Evolutionary conservation across 2,113 vertebrate genomes (phyloP).

Genomic region (Pagrus major): DNA sequence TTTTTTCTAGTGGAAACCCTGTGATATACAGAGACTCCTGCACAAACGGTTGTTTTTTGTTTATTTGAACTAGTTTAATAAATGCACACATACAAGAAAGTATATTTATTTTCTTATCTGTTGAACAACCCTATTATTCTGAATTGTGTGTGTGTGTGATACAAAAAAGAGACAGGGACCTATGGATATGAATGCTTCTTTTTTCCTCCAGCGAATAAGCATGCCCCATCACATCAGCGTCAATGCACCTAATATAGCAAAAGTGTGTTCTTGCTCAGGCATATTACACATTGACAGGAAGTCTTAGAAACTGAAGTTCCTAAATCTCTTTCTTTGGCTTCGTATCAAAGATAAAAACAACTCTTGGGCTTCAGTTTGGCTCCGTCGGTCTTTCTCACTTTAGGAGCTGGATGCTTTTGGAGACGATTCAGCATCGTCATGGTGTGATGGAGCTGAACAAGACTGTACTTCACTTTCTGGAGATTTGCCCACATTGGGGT

Average conservation of each 20-base stretch:
- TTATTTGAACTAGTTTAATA: neutral
- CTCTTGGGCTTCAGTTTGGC: slow-evolving; percentile 19
- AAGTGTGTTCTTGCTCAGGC: slow-evolving; percentile 7
- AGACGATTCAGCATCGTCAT: slow-evolving; percentile 31
- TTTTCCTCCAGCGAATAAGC: neutral
- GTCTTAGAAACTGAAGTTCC: neutral
- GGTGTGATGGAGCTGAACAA: slow-evolving; percentile 24
- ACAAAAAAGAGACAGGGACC: neutral
- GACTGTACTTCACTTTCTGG: slow-evolving; percentile 56
- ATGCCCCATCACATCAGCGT: slow-evolving; percentile 29
- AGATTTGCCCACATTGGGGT: slow-evolving; percentile 42
- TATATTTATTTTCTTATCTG: neutral
- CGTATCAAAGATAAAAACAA: slow-evolving; percentile 1
- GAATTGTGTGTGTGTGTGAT: neutral
- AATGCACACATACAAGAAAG: neutral
- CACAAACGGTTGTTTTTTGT: neutral
- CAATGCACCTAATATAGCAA: slow-evolving; percentile 15
- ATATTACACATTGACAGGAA: slow-evolving; percentile 13
- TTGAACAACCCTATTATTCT: neutral
- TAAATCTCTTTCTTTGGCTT: slow-evolving; percentile 33
- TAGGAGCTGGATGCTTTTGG: slow-evolving; percentile 14
- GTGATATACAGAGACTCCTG: neutral
- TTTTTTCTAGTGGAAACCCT: too few species aligned
- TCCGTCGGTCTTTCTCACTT: neutral
- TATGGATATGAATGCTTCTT: neutral